A percentile compares a stretch with the other conserved stretches of the same genome.
phyloP scores from a whole-genome alignment of 2,888 invertebrate genomes.

The Thymelicus sylvestris region DNA sequence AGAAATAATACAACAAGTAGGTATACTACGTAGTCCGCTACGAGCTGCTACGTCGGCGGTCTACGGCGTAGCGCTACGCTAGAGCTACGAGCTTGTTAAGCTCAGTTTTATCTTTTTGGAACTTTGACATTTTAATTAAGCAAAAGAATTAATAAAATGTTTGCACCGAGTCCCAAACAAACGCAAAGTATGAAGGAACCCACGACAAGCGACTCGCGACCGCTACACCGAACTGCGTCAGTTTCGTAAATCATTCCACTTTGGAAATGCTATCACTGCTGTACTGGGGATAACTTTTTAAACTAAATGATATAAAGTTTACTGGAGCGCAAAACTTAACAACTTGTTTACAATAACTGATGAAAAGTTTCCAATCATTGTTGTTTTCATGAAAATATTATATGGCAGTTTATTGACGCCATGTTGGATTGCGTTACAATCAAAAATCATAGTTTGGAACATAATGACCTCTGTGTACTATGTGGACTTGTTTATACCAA shows the following conservation, averaged over 20 bases:
- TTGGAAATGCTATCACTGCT: constrained; percentile 17
- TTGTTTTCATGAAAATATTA: constrained; percentile 19
- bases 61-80: constrained; percentile 37
- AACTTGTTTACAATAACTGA: constrained; percentile 19
- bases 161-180: neutral
- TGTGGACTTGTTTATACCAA: no score
- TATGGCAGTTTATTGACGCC: no score
- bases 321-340: constrained; percentile 14
- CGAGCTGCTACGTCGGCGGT: constrained; percentile 21
- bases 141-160: constrained; percentile 29
- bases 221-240: neutral
- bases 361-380: constrained; percentile 20
- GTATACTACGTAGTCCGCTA: constrained; percentile 36
- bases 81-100: constrained; percentile 40
- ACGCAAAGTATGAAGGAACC: neutral
- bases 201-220: neutral
- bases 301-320: constrained; percentile 13
- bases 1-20: constrained; percentile 26
- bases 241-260: constrained; percentile 9
- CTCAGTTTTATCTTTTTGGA: constrained; percentile 29
- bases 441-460: no score
- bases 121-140: constrained; percentile 40
- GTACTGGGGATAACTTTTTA: constrained; percentile 9
- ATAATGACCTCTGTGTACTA: no score
- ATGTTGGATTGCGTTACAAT: no score